These are phyloP conservation scores for Phyllotis vaccarum DNA, from an alignment of 2,797 vertebrate genomes.

Conservation along the genomic window DNA sequence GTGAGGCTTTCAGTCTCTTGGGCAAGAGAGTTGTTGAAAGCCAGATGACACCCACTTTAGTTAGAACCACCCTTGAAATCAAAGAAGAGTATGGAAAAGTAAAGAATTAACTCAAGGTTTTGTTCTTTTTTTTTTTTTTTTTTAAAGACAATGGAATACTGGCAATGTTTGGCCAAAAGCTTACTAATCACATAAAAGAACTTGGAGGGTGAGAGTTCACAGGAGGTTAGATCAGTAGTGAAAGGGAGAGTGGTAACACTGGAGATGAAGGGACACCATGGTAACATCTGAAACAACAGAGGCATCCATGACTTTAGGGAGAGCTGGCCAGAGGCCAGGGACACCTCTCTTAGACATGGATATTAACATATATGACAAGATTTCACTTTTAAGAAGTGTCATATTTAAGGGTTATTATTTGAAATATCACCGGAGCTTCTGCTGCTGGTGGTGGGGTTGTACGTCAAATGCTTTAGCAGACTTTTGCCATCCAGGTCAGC, in stretches of 20 bases:
- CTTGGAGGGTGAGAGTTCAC: neutral
- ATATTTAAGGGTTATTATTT: neutral
- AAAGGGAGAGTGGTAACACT: neutral
- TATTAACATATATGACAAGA: neutral
- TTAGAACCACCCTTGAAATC: neutral
- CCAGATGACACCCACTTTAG: neutral
- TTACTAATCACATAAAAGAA: neutral
- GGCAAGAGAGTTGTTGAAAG: neutral
- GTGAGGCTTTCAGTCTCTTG: neutral
- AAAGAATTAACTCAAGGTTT: neutral
- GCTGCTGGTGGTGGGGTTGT: neutral
- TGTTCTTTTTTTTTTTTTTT: neutral
- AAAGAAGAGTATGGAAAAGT: neutral
- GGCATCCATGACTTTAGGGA: neutral
- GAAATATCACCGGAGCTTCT: neutral
- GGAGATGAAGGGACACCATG: neutral
- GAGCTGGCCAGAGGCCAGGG: neutral
- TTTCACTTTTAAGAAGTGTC: neutral
- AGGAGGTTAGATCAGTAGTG: neutral
- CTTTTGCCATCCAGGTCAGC: neutral
- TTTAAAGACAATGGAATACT: neutral
- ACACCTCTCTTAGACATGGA: neutral
- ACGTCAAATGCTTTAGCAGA: neutral
- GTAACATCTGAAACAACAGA: neutral
- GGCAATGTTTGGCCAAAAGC: conserved; percentile 34